Base-by-base conservation (phyloP, 2,797 vertebrate genomes). In the Monodelphis domestica region DNA sequence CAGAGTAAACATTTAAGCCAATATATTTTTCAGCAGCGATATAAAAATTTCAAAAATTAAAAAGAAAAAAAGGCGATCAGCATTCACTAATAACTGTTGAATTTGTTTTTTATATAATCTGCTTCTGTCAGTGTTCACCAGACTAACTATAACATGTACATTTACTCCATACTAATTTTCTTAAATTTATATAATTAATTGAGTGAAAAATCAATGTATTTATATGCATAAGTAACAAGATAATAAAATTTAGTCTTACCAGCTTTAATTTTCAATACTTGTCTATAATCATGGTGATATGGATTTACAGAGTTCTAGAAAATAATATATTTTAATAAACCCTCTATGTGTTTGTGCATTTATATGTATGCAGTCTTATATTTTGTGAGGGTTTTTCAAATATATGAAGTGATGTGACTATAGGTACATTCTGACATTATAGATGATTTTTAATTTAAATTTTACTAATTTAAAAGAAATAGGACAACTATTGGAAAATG, bases 381-480 rank as follows among this genome's bases (percentile, higher is more conserved):
- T 12, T 0, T 90, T 88, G 2, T 57, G n/a, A n/a, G n/a, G n/a
- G n/a, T n/a, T n/a, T 59, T 63, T 84, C 52, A 87, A 87, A 54
- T 45, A 52, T n/a, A 90, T 89, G 12, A 87, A 93, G 54, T 59
- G 63, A 91, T 33, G 33, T 56, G 38, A 4, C 89, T 15, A 90
- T 51, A 88, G 53, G 57, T 33, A 52, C 21, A 78, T 89, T 4
- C 90, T 95, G 53, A 91, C 63, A 33, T 92, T 95, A 54, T 29
- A 94, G 50, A 51, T 90, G 84, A 12, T 57, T 95, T 93, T 92
- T 87, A 92, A 45, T 94, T 94, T 87, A 92, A 88, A 70, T 9
- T 87, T 87, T 94, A 15, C 29, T 59, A 88, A 93, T 88, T 93
- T 95, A 78, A 88, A 94, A n/a, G 45, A 91, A 94, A 88, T 33